Percentiles rank a stretch among this genome's conserved stretches.
phyloP scores from a whole-genome alignment of 2,888 invertebrate species.

The Machimus atricapillus region DNA sequence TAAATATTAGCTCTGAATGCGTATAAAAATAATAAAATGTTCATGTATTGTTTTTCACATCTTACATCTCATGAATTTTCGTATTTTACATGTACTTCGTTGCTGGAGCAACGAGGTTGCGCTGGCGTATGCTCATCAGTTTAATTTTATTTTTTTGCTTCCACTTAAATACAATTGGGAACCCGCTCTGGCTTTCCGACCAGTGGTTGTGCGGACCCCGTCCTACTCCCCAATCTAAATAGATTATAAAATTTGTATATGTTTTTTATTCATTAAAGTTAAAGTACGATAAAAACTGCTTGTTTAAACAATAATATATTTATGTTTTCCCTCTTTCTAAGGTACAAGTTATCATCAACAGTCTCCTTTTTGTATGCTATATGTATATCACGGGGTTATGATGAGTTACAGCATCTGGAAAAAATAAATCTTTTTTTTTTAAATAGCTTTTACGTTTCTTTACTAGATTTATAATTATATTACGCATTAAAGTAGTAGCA shows the following conservation, averaged over 20 bases:
- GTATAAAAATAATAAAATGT: constrained; percentile 39
- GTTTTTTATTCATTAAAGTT: constrained; percentile 41
- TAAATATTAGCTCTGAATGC: constrained; percentile 38
- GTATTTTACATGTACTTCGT: neutral
- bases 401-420: constrained; percentile 11
- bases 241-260: constrained; percentile 35
- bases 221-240: neutral
- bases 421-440: neutral
- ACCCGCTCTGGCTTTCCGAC: neutral
- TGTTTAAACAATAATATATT: constrained; percentile 35
- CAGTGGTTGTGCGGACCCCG: neutral
- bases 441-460: too few species aligned
- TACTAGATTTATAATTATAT: too few species aligned
- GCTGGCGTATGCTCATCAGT: neutral
- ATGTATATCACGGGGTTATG: constrained; percentile 46
- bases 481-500: too few species aligned
- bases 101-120: neutral
- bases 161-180: neutral
- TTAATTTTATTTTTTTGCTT: neutral
- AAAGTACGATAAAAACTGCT: constrained; percentile 46
- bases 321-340: constrained; percentile 27
- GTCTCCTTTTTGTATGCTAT: constrained; percentile 44
- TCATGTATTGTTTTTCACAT: constrained; percentile 8
- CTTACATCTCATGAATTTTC: neutral
- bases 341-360: constrained; percentile 42